Evolutionary conservation across 2,797 vertebrate genomes (phyloP).

Genomic region (Erethizon dorsatum): DNA sequence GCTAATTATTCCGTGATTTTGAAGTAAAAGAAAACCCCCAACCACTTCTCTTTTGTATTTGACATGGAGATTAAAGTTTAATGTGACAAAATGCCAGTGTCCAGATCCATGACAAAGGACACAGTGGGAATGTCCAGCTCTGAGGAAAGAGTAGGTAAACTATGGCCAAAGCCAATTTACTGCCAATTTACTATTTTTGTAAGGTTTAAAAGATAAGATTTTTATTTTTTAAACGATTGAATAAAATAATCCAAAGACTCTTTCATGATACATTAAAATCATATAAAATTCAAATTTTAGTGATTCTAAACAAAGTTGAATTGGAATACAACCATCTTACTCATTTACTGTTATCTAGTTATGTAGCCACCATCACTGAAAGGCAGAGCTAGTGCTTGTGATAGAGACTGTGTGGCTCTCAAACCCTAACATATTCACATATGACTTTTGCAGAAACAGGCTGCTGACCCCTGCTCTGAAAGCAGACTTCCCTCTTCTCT

Average conservation of each 20-base stretch:
- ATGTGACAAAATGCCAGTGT: neutral
- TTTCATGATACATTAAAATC: constrained; percentile 9
- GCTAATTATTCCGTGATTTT: neutral
- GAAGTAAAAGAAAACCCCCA: neutral
- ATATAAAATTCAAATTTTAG: constrained; percentile 1
- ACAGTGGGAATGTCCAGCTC: neutral
- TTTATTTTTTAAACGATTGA: neutral
- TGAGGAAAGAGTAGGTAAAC: neutral
- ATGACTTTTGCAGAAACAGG: neutral
- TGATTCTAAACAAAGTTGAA: neutral
- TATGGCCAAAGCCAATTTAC: neutral
- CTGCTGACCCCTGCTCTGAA: neutral
- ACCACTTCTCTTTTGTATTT: neutral
- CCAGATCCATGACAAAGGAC: neutral
- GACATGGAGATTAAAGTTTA: neutral
- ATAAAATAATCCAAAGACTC: constrained; percentile 18
- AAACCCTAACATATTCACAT: neutral
- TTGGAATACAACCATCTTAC: neutral
- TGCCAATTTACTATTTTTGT: neutral
- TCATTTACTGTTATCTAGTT: neutral
- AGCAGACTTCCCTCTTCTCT: neutral
- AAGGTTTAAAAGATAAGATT: neutral
- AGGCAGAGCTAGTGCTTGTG: neutral
- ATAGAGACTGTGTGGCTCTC: neutral
- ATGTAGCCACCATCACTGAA: neutral